phyloP scores from a whole-genome alignment of 2,113 vertebrate species.

The Laticauda laticaudata region DNA sequence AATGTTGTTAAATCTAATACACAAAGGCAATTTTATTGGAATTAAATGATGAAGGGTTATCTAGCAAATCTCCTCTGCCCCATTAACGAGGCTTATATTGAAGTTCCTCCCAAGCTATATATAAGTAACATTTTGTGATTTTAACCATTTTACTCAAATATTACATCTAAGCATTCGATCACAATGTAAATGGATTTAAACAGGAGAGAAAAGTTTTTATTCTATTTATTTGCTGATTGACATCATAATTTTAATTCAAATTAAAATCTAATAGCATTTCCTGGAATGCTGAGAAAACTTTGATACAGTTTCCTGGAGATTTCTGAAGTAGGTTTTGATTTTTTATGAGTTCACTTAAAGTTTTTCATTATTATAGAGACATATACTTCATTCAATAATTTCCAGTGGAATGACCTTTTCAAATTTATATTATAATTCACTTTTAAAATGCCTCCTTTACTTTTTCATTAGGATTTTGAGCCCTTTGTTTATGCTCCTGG shows the following conservation, averaged over 20 bases:
- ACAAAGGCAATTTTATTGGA: background rate
- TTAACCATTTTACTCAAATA: background rate
- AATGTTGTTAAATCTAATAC: background rate
- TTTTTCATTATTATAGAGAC: background rate
- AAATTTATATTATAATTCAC: background rate
- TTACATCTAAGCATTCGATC: background rate
- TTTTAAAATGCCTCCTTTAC: background rate
- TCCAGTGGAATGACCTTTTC: background rate
- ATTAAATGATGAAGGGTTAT: background rate
- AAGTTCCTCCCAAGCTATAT: background rate
- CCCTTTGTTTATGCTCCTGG: background rate
- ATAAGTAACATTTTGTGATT: background rate
- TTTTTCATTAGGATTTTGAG: background rate
- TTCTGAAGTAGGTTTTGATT: background rate
- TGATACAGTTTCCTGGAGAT: background rate
- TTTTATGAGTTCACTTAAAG: background rate
- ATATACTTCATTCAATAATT: background rate
- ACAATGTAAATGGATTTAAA: background rate
- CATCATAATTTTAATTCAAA: background rate
- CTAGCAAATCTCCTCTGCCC: background rate
- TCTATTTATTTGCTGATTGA: background rate
- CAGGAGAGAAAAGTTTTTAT: background rate
- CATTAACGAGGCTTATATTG: background rate
- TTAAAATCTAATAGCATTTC: background rate
- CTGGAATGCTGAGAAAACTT: background rate